These are phyloP conservation scores for Drosophila equinoxialis DNA, from an alignment of 1,140 invertebrate genomes.

Conservation along the genomic window DNA sequence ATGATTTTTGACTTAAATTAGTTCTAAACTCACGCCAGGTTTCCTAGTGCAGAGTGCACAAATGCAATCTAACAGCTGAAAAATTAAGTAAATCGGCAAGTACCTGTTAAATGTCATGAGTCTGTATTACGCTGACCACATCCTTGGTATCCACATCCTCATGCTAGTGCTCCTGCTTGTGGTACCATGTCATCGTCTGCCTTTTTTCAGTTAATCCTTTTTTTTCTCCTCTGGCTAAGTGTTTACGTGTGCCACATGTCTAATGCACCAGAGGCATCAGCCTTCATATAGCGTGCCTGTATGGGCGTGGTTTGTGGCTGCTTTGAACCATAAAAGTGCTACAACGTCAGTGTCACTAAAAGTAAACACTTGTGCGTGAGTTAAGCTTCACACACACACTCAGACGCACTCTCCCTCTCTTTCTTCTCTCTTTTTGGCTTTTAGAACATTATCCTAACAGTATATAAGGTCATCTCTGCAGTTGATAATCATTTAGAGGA, in stretches of 20 bases:
- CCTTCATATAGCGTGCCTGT: conserved; percentile 17
- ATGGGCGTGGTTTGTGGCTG: conserved; percentile 12
- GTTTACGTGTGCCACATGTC: conserved; percentile 68
- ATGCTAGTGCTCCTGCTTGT: not conserved
- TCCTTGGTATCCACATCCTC: not conserved
- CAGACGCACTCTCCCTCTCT: not conserved
- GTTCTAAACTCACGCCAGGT: conserved; percentile 19
- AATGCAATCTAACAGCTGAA: conserved; percentile 36
- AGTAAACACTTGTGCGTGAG: conserved; percentile 28
- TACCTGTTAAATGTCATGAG: conserved; percentile 21
- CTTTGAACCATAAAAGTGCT: conserved; percentile 43
- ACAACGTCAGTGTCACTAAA: conserved; percentile 18
- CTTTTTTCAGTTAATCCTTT: conserved; percentile 17
- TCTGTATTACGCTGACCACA: not conserved
- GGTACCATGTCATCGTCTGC: not conserved
- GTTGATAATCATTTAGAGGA: too few species aligned
- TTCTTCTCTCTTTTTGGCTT: conserved; percentile 8
- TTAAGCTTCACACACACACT: not conserved
- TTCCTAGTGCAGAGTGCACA: not conserved
- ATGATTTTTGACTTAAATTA: conserved; percentile 71
- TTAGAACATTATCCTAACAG: not conserved
- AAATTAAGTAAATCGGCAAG: conserved; percentile 59
- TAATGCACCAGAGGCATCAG: conserved; percentile 44
- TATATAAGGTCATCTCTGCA: not conserved
- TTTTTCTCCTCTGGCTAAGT: conserved; percentile 42